Base-by-base conservation (phyloP, 2,113 vertebrate genomes). In the Catharus bicknelli region DNA sequence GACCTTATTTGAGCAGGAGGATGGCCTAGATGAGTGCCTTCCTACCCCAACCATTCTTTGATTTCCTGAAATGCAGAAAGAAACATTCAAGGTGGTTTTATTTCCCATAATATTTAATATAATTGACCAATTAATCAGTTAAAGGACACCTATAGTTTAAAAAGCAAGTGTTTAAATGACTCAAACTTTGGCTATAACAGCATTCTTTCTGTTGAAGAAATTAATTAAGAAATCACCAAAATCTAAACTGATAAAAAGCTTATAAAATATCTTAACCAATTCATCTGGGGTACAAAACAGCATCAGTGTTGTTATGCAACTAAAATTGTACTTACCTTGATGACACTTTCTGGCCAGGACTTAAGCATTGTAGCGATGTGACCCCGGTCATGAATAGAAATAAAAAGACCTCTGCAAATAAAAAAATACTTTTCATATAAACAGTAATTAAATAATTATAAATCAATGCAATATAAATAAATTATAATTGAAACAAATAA, bases 361-460 rank as follows among this genome's bases (percentile, higher is more conserved):
- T 98, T 98, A 66, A 99, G 98, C 81, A 99, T 42, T 7, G 98
- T 98, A 93, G 98, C 96, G 58, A 99, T 98, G 90, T 99, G 99
- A 26, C 98, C 98, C 70, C 97, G 97, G 93, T 99, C 99, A 68
- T 99, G 98, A 81, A 99, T 98, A 55, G 98, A 98, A 95, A 99
- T 99, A 96, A 99, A 99, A 76, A 99, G 98, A 42, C 99, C 99
- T 96, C 99, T 99, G 95, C 22, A 93, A 97, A 42, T 11, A 62
- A 88, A 92, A 93, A 47, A 55, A n/a, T 9, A 47, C 5, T 75
- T 94, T 67, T 77, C 38, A 84, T 47, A 81, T 70, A 88, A 42
- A 59, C 9, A 77, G 16, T 18, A 59, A 38, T 48, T 54, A 58
- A 85, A 69, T 43, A 66, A 11, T 43, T 38, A 16, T 26, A 89